Percentiles rank a stretch among this genome's conserved stretches.
These are phyloP conservation scores for Fregata magnificens DNA, from an alignment of 2,113 vertebrate genomes.

Conservation along the genomic window DNA sequence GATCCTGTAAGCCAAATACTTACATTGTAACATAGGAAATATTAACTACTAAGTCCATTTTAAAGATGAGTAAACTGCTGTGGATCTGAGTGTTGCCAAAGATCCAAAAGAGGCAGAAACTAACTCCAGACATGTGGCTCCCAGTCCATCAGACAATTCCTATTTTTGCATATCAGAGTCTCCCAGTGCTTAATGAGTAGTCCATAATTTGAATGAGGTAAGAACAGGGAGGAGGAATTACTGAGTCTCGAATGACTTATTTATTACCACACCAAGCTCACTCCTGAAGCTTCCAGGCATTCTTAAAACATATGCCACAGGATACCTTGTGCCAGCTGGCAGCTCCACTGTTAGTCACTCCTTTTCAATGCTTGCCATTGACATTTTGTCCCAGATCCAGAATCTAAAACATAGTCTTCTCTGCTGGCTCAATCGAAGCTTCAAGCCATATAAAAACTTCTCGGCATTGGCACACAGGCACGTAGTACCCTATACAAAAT, in stretches of 20 bases:
- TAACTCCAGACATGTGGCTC: background rate
- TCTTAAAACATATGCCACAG: background rate
- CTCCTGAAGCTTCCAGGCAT: constrained; percentile 29
- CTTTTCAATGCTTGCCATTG: background rate
- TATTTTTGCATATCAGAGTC: background rate
- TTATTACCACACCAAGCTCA: background rate
- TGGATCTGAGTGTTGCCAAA: background rate
- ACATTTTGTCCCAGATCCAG: constrained; percentile 35
- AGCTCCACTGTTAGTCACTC: background rate
- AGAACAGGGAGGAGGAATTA: background rate
- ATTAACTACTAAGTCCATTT: background rate
- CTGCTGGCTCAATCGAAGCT: background rate
- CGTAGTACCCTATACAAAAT: background rate
- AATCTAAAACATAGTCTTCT: background rate
- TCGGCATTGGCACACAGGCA: background rate
- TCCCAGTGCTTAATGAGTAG: background rate
- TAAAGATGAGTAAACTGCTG: background rate
- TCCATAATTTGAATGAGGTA: background rate
- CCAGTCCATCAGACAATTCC: background rate
- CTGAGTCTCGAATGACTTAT: background rate
- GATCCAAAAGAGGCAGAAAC: background rate
- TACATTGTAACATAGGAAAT: background rate
- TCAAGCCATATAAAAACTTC: background rate
- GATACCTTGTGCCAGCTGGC: constrained; percentile 36
- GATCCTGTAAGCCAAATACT: background rate